These are phyloP conservation scores for Eremophila alpestris DNA, from an alignment of 2,797 vertebrate genomes.

Conservation along the genomic window DNA sequence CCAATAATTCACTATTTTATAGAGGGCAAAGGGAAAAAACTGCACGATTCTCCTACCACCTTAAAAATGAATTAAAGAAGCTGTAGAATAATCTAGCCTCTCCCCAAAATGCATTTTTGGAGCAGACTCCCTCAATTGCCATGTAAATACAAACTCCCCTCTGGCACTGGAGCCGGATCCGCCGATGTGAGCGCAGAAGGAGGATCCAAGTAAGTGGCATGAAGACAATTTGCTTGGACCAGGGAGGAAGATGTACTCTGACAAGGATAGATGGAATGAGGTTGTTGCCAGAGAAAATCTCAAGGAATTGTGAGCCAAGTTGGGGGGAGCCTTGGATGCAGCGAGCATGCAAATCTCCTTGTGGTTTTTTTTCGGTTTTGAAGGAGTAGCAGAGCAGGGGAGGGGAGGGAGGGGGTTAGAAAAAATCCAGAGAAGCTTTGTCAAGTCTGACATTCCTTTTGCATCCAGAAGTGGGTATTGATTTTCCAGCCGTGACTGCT, in stretches of 20 bases:
- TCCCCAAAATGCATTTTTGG: background rate
- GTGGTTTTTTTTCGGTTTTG: constrained; percentile 10
- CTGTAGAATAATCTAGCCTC: background rate
- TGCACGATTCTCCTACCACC: background rate
- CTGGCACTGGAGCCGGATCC: background rate
- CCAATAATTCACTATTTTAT: background rate
- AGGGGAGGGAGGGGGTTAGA: background rate
- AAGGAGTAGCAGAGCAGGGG: background rate
- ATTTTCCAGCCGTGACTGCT: constrained; percentile 74
- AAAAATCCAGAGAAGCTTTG: constrained; percentile 35
- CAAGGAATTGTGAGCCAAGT: background rate
- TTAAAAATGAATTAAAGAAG: background rate
- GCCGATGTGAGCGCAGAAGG: background rate
- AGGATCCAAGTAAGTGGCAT: background rate
- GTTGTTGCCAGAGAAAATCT: constrained; percentile 40
- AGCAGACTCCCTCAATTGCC: background rate
- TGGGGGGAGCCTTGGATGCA: background rate
- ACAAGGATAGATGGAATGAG: constrained; percentile 58
- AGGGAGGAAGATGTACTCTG: constrained; percentile 44
- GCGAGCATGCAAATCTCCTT: background rate
- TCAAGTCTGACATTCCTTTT: constrained; percentile 61
- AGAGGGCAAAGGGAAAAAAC: background rate
- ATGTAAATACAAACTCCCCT: background rate
- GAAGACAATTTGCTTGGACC: constrained; percentile 31
- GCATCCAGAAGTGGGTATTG: constrained; percentile 68